phyloP scores from a whole-genome alignment of 2,888 invertebrate species.

The Deilephila porcellus region DNA sequence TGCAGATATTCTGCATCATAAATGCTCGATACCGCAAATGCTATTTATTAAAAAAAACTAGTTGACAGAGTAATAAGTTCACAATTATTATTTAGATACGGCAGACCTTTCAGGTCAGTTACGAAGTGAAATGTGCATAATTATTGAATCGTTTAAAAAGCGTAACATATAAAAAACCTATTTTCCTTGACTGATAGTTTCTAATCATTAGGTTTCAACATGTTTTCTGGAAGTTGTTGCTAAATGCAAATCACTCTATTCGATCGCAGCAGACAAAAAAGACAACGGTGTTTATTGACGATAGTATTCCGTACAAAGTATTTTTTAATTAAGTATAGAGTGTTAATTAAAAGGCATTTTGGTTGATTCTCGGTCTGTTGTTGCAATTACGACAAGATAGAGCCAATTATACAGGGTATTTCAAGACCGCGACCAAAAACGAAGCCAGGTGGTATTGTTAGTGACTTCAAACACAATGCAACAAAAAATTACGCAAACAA shows the following conservation, averaged over 20 bases:
- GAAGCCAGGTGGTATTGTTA: too few species aligned
- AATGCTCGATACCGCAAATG: too few species aligned
- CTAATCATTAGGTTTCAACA: slow-evolving; percentile 52
- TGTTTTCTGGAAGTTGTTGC: slow-evolving; percentile 44
- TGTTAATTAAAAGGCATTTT: too few species aligned
- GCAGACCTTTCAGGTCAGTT: slow-evolving; percentile 29
- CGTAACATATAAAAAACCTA: slow-evolving; percentile 46
- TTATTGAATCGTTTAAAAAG: slow-evolving; percentile 40
- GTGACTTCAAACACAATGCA: too few species aligned
- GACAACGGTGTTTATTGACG: not conserved
- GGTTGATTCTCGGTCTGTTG: too few species aligned
- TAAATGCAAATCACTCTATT: slow-evolving; percentile 47
- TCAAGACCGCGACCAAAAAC: too few species aligned
- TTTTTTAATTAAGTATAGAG: not conserved
- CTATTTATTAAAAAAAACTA: not conserved
- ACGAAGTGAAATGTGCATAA: slow-evolving; percentile 26
- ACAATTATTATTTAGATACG: slow-evolving; percentile 14
- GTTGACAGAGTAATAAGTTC: not conserved
- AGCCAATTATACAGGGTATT: too few species aligned
- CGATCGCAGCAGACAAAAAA: slow-evolving; percentile 3
- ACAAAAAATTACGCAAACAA: too few species aligned
- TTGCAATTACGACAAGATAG: too few species aligned
- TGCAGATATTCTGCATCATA: too few species aligned
- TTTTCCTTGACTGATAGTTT: slow-evolving; percentile 53
- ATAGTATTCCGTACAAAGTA: slow-evolving; percentile 13